Evolutionary conservation across 1,140 invertebrate genomes (phyloP).

Genomic region (Zaprionus camerounensis): DNA sequence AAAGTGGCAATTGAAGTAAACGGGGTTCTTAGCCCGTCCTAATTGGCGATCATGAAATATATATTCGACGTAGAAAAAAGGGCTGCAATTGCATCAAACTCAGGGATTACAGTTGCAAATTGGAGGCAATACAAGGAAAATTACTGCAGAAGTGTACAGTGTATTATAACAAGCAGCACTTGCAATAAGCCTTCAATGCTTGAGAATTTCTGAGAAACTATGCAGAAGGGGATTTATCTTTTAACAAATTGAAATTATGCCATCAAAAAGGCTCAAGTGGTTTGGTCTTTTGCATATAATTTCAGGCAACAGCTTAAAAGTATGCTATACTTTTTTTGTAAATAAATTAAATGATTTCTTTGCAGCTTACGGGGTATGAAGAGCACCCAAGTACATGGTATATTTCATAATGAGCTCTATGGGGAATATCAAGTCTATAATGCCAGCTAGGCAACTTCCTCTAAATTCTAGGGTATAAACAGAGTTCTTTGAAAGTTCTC

Average conservation of each 20-base stretch:
- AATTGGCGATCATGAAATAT: slow-evolving; percentile 27
- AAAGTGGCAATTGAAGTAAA: slow-evolving; percentile 28
- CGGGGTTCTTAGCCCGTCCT: slow-evolving; percentile 11
- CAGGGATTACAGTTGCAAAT: neutral
- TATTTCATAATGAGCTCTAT: no score
- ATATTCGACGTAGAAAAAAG: neutral
- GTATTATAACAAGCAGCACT: neutral
- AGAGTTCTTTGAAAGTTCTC: neutral
- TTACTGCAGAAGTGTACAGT: neutral
- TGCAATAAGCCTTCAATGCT: neutral
- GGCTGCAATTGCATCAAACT: neutral
- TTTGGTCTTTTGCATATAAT: neutral
- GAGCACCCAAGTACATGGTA: neutral
- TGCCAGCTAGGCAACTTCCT: no score
- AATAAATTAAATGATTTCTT: no score
- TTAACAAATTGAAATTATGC: no score
- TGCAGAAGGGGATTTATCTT: neutral
- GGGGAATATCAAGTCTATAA: no score
- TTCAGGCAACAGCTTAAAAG: neutral
- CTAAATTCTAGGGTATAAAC: no score
- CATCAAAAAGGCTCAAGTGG: neutral
- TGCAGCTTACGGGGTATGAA: neutral
- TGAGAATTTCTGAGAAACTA: neutral
- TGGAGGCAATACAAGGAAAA: neutral
- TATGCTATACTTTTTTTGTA: neutral